Evolutionary conservation across 2,797 vertebrate genomes (phyloP).

Genomic region (Hybognathus amarus): DNA sequence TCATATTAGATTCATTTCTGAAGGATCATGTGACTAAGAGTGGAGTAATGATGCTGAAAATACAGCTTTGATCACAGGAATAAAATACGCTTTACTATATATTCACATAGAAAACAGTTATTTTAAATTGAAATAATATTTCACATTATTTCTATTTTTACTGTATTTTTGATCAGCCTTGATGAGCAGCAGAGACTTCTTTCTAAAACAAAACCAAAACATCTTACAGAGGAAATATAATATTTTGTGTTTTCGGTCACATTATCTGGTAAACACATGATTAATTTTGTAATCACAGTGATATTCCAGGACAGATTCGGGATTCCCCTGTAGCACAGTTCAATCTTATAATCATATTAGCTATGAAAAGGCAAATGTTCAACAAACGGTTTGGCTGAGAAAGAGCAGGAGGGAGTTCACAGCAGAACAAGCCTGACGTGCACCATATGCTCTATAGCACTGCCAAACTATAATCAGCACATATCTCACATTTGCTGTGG

Average conservation of each 20-base stretch:
- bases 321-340: neutral
- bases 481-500: neutral
- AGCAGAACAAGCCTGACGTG: neutral
- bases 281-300: neutral
- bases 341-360: neutral
- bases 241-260: neutral
- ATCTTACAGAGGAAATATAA: neutral
- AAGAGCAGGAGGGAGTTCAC: constrained; percentile 2
- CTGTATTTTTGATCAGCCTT: neutral
- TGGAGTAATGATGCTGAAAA: neutral
- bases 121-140: neutral
- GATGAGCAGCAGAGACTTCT: neutral
- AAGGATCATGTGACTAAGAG: neutral
- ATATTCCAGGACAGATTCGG: neutral
- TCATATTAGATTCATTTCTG: neutral
- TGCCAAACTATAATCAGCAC: constrained; percentile 10
- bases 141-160: no score
- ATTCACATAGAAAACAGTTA: neutral
- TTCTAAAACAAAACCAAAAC: neutral
- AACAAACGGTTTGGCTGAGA: neutral
- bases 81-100: neutral
- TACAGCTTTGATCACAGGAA: neutral
- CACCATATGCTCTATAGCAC: constrained; percentile 1
- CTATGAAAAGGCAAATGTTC: neutral
- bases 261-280: neutral